Evolutionary conservation across 2,797 vertebrate genomes (phyloP).

Genomic region (Cercopithecus neglectus): DNA sequence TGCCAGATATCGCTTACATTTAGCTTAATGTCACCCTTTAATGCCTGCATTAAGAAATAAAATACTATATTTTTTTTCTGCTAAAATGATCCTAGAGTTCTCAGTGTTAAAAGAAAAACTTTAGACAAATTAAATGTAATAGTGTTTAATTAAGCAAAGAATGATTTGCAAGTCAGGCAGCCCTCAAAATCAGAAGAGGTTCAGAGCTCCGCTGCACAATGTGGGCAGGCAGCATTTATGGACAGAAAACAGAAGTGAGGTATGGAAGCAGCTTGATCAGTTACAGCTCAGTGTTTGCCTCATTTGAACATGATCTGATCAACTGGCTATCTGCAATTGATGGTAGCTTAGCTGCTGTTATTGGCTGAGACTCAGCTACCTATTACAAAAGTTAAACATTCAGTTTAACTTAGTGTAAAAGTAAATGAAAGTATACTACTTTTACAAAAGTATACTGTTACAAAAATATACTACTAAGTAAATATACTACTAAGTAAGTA

Average conservation of each 20-base stretch:
- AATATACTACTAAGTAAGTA: no score
- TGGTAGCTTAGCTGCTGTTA: not conserved
- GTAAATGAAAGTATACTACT: no score
- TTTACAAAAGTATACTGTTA: no score
- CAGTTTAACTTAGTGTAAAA: no score
- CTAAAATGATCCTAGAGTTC: not conserved
- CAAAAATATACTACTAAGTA: no score
- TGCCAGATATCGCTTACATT: not conserved
- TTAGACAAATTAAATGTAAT: not conserved
- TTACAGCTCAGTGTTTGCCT: not conserved
- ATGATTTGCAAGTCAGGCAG: not conserved
- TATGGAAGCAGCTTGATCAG: not conserved
- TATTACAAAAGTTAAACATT: not conserved
- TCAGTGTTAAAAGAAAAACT: not conserved
- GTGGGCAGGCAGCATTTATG: not conserved
- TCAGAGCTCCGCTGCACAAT: not conserved
- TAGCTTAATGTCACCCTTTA: slow-evolving; percentile 21
- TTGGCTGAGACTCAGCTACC: not conserved
- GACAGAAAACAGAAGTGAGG: not conserved
- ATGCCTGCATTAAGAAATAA: not conserved
- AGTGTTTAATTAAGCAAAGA: not conserved
- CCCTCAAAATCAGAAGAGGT: not conserved
- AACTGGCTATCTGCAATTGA: not conserved
- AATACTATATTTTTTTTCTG: not conserved
- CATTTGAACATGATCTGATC: not conserved